Evolutionary conservation across 2,113 vertebrate species (phyloP).

Genomic region (Litocranius walleri): DNA sequence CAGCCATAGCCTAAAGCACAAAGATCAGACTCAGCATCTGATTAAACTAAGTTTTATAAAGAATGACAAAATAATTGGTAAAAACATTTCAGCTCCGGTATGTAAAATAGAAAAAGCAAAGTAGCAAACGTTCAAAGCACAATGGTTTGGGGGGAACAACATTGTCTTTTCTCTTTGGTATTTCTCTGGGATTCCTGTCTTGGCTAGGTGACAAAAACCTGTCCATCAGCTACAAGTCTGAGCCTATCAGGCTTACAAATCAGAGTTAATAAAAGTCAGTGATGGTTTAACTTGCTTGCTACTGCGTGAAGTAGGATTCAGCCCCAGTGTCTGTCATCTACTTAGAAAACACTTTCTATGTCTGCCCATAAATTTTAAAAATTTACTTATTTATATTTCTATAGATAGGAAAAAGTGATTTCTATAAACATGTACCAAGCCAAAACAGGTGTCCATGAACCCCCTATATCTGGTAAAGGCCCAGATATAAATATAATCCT

Average conservation of each 20-base stretch:
- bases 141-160: slow-evolving; percentile 53
- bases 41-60: slow-evolving; percentile 63
- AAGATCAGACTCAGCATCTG: slow-evolving; percentile 49
- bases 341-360: slow-evolving; percentile 69
- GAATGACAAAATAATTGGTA: slow-evolving; percentile 70
- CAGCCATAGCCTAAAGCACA: slow-evolving; percentile 59
- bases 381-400: slow-evolving; percentile 74
- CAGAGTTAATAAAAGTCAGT: slow-evolving; percentile 86
- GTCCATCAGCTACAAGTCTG: slow-evolving; percentile 83
- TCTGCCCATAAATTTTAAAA: slow-evolving; percentile 74
- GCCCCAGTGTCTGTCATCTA: slow-evolving; percentile 75
- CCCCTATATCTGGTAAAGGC: slow-evolving; percentile 30
- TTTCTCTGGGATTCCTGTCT: slow-evolving; percentile 82
- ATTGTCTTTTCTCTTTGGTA: slow-evolving; percentile 73
- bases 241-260: slow-evolving; percentile 86
- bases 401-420: slow-evolving; percentile 79
- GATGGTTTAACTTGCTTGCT: slow-evolving; percentile 79
- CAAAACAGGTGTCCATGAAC: slow-evolving; percentile 35
- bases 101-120: slow-evolving; percentile 68
- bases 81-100: slow-evolving; percentile 71
- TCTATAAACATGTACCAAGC: slow-evolving; percentile 43
- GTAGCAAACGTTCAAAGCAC: slow-evolving; percentile 61
- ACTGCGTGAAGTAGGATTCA: slow-evolving; percentile 81
- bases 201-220: slow-evolving; percentile 81
- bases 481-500: background rate